Percentiles rank a stretch among this genome's conserved stretches.
phyloP scores from a whole-genome alignment of 2,113 vertebrate genomes.

The Aegotheles bennettii region DNA sequence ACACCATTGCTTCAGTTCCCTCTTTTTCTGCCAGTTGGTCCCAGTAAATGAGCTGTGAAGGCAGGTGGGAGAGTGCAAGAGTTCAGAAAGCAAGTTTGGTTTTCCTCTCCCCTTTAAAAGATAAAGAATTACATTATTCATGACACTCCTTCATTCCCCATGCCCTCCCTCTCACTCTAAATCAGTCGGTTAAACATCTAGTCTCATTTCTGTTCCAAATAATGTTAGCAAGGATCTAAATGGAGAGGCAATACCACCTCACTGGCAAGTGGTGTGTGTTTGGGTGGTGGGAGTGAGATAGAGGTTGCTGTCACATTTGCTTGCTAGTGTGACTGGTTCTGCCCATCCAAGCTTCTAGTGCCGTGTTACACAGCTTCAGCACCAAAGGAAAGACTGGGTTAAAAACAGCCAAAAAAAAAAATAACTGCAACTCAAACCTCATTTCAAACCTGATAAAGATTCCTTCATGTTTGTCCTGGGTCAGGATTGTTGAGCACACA shows the following conservation, averaged over 20 bases:
- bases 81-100: background rate
- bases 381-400: background rate
- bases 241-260: background rate
- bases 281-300: background rate
- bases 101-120: background rate
- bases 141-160: background rate
- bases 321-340: background rate
- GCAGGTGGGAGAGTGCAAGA: background rate
- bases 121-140: background rate
- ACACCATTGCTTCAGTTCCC: background rate
- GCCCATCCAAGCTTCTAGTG: background rate
- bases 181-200: background rate
- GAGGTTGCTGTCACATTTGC: background rate
- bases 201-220: background rate
- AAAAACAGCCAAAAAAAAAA: background rate
- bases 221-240: background rate
- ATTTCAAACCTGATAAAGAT: background rate
- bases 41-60: background rate
- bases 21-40: background rate
- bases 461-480: background rate
- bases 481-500: background rate
- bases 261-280: no score
- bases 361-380: background rate
- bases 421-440: background rate
- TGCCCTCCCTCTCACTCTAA: background rate